Evolutionary conservation across 2,888 invertebrate species (phyloP), one percentile per base, ranked within the genome.

Genomic region (Caenorhabditis sinica): DNA sequence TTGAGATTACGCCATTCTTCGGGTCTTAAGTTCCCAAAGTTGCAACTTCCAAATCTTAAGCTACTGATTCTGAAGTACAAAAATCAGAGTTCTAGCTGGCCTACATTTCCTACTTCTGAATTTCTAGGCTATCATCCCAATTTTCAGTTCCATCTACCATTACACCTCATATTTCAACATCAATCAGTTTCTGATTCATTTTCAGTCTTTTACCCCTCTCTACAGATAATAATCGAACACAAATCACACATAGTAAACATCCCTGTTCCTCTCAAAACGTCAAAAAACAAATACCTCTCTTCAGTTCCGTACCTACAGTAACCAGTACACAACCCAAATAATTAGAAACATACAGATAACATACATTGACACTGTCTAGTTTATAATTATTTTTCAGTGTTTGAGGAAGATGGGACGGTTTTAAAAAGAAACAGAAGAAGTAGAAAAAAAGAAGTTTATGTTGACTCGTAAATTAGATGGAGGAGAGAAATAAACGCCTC

Each of bases 181-280:
- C 45, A 65, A 49, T 65, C 45, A 72, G 60, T 56, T 56, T 49
- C 17, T 4, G 45, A 4, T 5, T 45, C 45, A 45, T 15, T 45
- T 45, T 69, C 36, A 53, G 40, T 17, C 28, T n/a, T 20, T 49
- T 69, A 13, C 15, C 36, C 69, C 15, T 25, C 11, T 45, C 28
- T 56, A 28, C 43, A 6, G 65, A 65, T 65, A 43, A 15, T 49
- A 65, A 65, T 65, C 65, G 65, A 65, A 65, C 65, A 65, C 65
- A 65, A 65, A 65, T 65, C 45, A 65, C 40, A 43, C 20, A 56
- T 28, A 56, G 53, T 63, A 23, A 43, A 63, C 63, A 63, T 11
- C 56, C 56, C 33, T 20, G 6, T 3, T 28, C n/a, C 17, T 49
- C 49, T n/a, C 49, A 49, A 51, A 51, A n/a, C 28, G 15, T 13